A percentile compares a stretch with the other conserved stretches of the same genome.
These are phyloP conservation scores for Bombus picipes DNA, from an alignment of 1,140 invertebrate genomes.

Conservation along the genomic window DNA sequence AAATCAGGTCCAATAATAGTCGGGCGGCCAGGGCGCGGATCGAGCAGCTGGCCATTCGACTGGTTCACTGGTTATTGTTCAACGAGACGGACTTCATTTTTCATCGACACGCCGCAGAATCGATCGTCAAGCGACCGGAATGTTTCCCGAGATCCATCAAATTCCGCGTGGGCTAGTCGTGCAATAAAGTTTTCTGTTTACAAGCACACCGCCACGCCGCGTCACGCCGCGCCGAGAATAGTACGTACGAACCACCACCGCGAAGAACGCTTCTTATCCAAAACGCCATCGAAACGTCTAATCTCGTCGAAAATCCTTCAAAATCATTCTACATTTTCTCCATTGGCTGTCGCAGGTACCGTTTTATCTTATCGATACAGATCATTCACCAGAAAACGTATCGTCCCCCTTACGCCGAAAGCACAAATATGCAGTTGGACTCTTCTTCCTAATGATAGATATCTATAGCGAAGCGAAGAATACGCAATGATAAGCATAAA, in stretches of 20 bases:
- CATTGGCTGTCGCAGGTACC: not conserved
- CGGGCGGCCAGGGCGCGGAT: not conserved
- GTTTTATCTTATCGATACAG: not conserved
- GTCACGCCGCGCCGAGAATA: conserved; percentile 24
- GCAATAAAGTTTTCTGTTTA: conserved; percentile 51
- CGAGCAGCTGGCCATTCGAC: not conserved
- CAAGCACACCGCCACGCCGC: not conserved
- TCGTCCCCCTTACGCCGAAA: too few species aligned
- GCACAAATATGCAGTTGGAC: too few species aligned
- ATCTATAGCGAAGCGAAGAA: too few species aligned
- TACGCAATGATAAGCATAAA: too few species aligned
- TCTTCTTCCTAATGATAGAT: too few species aligned
- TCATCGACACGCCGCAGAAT: conserved; percentile 43
- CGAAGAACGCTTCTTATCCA: not conserved
- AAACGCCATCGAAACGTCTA: not conserved
- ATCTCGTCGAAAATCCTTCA: not conserved
- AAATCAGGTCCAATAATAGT: conserved; percentile 62
- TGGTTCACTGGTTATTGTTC: conserved; percentile 48
- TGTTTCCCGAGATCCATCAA: conserved; percentile 50
- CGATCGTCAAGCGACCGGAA: conserved; percentile 40
- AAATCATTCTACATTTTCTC: not conserved
- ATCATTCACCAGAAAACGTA: too few species aligned
- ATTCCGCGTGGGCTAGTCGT: conserved; percentile 37
- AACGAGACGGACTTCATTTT: conserved; percentile 45
- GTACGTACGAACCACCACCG: not conserved